Conservation (phyloP, 2,888 invertebrate genomes). For the Aricia artaxerxes region DNA sequence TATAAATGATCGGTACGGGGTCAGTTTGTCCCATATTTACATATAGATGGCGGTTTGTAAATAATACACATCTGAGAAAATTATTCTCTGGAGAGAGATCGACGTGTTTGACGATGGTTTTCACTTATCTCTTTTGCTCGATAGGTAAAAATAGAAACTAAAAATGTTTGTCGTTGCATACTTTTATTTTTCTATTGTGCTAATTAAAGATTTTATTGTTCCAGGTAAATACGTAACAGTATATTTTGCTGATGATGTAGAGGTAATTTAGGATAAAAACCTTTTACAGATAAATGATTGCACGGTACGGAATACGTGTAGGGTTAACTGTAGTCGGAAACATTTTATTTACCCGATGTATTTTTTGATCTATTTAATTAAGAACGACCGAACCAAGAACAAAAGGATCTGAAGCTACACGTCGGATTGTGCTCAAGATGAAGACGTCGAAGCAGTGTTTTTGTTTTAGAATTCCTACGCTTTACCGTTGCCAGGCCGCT, state of each 20-base stretch:
- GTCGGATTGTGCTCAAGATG: conserved; percentile 36
- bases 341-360: not conserved
- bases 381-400: conserved; percentile 16
- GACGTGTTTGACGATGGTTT: not conserved
- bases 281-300: not conserved
- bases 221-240: not conserved
- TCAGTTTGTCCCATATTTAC: conserved; percentile 4
- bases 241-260: not conserved
- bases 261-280: not conserved
- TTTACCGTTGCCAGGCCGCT: conserved; percentile 89
- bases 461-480: conserved; percentile 98
- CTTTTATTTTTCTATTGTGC: not conserved
- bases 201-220: not conserved
- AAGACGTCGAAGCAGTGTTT: conserved; percentile 60
- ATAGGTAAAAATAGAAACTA: not conserved
- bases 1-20: conserved; percentile 9
- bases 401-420: not conserved
- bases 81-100: not conserved
- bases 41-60: conserved; percentile 6
- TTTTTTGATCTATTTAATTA: not conserved
- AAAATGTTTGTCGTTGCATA: not conserved
- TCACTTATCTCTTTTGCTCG: not conserved
- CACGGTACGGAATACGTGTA: not conserved
- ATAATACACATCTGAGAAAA: not conserved
- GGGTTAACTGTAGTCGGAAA: not conserved